Conservation (phyloP, 1,140 invertebrate genomes). For the Carcinoscorpius rotundicauda region DNA sequence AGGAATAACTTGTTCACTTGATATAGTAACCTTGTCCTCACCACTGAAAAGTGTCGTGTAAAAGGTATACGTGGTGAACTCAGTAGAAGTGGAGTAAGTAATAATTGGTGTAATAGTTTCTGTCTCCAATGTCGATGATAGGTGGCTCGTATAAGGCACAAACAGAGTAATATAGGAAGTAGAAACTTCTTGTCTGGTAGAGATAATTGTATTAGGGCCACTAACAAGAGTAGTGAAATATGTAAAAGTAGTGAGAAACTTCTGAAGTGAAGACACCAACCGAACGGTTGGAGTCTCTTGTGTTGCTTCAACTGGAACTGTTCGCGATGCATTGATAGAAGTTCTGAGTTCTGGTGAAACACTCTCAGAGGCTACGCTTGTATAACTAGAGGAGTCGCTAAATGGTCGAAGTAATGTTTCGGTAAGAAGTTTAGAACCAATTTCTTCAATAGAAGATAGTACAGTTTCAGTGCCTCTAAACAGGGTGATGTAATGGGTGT, state of each 20-base stretch:
- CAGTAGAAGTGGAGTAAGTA: constrained; percentile 6
- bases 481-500: constrained; percentile 25
- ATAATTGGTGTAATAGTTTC: background rate
- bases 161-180: constrained; percentile 24
- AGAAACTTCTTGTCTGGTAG: constrained; percentile 20
- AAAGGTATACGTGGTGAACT: constrained; percentile 20
- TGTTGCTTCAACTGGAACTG: background rate
- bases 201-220: constrained; percentile 19
- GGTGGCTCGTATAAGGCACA: constrained; percentile 13
- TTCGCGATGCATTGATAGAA: background rate
- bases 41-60: constrained; percentile 23
- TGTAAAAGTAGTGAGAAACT: constrained; percentile 24
- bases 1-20: constrained; percentile 22
- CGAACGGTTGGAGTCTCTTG: background rate
- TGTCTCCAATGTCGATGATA: background rate
- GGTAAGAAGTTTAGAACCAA: constrained; percentile 21
- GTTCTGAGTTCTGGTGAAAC: too few species aligned
- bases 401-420: constrained; percentile 1
- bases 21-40: constrained; percentile 22
- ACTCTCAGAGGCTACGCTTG: too few species aligned
- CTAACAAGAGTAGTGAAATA: constrained; percentile 26
- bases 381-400: too few species aligned
- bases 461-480: constrained; percentile 22
- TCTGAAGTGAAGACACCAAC: constrained; percentile 24
- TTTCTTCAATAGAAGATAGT: constrained; percentile 25